phyloP scores from a whole-genome alignment of 2,797 vertebrate genomes.

The Brotula barbata region DNA sequence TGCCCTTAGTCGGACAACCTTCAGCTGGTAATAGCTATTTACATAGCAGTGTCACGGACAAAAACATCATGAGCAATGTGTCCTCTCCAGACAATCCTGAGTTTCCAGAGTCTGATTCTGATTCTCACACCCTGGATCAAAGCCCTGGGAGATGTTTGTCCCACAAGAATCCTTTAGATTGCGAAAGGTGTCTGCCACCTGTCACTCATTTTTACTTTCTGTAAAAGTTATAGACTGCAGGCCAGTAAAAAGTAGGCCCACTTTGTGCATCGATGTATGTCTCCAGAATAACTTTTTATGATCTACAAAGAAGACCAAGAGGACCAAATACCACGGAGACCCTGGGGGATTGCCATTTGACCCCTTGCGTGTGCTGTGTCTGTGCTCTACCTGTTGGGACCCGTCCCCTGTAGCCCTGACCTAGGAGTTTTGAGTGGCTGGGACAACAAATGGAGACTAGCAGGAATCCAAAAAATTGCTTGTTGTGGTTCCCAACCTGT shows the following conservation, averaged over 20 bases:
- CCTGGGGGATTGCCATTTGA: constrained; percentile 60
- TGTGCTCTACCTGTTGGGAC: constrained; percentile 62
- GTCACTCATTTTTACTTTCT: constrained; percentile 29
- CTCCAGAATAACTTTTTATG: constrained; percentile 51
- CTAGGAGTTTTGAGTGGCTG: constrained; percentile 43
- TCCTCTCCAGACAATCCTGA: neutral
- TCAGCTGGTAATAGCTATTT: too few species aligned
- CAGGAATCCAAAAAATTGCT: constrained; percentile 74
- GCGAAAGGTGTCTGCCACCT: constrained; percentile 13
- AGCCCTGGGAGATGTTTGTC: too few species aligned
- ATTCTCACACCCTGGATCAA: too few species aligned
- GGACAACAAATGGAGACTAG: constrained; percentile 46
- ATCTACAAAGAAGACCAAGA: constrained; percentile 49
- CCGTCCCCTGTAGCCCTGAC: constrained; percentile 63
- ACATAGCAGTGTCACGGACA: too few species aligned
- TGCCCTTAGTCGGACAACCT: too few species aligned
- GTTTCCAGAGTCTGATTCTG: too few species aligned
- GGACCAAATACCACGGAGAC: constrained; percentile 53
- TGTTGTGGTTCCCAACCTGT: constrained; percentile 60
- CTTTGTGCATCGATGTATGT: constrained; percentile 24
- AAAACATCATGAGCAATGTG: too few species aligned
- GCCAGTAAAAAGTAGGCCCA: constrained; percentile 24
- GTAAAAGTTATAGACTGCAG: constrained; percentile 15
- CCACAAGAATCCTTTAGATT: neutral
- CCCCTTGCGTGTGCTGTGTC: constrained; percentile 64